Conservation (phyloP, 2,797 vertebrate species). For the Acanthis flammea region DNA sequence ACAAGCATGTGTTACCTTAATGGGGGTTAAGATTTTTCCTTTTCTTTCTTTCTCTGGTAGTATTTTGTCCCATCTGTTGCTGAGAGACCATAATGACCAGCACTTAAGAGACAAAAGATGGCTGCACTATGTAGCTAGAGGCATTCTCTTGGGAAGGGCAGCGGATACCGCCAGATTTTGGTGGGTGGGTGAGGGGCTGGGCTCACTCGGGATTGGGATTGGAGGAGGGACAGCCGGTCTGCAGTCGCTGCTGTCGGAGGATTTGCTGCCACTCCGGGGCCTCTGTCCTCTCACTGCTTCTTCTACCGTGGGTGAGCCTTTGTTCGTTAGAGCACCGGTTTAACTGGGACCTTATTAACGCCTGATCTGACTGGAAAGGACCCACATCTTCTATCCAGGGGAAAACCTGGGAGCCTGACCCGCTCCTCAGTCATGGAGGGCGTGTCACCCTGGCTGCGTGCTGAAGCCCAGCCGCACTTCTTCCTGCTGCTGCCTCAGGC, state of each 20-base stretch:
- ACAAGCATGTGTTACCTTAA: neutral
- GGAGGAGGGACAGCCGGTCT: accelerated
- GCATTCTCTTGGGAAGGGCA: neutral
- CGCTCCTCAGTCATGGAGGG: too few relatives aligned
- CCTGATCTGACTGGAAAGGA: neutral
- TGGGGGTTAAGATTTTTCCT: neutral
- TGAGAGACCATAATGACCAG: neutral
- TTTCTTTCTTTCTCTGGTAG: neutral
- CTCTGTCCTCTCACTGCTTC: neutral
- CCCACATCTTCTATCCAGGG: neutral
- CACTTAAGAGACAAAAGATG: neutral
- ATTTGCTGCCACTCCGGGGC: neutral
- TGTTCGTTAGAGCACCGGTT: neutral
- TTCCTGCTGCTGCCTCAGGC: too few relatives aligned
- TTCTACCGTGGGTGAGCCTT: neutral
- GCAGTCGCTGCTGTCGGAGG: accelerated
- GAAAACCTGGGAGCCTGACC: too few relatives aligned
- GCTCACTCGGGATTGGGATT: accelerated
- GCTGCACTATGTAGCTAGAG: neutral
- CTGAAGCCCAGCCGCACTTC: neutral
- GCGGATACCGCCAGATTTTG: neutral
- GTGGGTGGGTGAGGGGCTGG: neutral
- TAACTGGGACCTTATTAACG: neutral
- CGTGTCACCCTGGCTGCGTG: neutral
- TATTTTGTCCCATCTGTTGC: neutral